Conservation (phyloP, 2,113 vertebrate genomes). For the Brevimyrus niger region DNA sequence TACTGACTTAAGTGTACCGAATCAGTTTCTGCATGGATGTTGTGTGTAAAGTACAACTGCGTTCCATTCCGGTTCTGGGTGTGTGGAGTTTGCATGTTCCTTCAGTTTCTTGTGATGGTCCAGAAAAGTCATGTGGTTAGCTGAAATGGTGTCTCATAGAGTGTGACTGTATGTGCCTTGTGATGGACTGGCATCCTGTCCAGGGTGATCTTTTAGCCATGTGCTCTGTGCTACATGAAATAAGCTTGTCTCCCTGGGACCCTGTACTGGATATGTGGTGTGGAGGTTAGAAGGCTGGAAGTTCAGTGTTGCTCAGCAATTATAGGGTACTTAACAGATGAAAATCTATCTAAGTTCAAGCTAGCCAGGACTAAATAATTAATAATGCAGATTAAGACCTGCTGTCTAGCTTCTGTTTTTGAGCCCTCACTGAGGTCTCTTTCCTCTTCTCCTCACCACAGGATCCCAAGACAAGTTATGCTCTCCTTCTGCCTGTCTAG, state of each 20-base stretch:
- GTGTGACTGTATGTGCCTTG: neutral
- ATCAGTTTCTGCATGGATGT: neutral
- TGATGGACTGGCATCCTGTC: neutral
- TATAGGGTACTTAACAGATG: neutral
- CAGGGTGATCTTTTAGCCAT: neutral
- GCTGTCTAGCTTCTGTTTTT: neutral
- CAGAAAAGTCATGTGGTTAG: neutral
- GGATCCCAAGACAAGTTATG: slow-evolving; percentile 75
- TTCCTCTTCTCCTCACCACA: slow-evolving; percentile 35
- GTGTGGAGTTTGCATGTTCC: neutral
- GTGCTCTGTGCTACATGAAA: neutral
- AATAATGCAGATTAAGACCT: neutral
- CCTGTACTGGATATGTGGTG: neutral
- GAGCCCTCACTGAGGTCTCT: too few relatives aligned
- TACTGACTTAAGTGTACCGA: neutral
- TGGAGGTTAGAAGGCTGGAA: neutral
- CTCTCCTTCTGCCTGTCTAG: slow-evolving; percentile 88
- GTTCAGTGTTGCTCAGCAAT: neutral
- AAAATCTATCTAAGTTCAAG: neutral
- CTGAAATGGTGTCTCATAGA: neutral
- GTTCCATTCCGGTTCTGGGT: neutral
- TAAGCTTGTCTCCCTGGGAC: neutral
- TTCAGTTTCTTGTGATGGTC: neutral
- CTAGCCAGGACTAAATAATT: neutral
- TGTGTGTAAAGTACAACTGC: neutral